phyloP scores from a whole-genome alignment of 1,140 invertebrate species.

The Diorhabda sublineata region DNA sequence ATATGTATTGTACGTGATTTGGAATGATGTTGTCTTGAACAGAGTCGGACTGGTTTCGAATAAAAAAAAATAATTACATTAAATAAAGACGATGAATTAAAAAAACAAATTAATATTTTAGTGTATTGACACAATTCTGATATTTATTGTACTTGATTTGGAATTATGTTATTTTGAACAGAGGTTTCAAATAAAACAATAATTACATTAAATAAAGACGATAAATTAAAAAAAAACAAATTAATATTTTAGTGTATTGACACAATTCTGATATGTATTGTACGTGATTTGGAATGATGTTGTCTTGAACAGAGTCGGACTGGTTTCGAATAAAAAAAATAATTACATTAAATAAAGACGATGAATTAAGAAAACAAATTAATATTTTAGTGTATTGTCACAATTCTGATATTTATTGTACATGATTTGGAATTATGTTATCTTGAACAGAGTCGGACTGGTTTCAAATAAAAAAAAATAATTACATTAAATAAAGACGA shows the following conservation, averaged over 20 bases:
- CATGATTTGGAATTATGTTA: too few species aligned
- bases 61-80: neutral
- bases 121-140: conserved; percentile 69
- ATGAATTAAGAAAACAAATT: neutral
- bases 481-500: neutral
- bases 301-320: too few species aligned
- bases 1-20: too few species aligned
- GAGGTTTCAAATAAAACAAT: neutral
- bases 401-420: conserved; percentile 26
- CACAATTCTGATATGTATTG: conserved; percentile 40
- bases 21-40: too few species aligned
- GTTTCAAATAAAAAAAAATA: neutral
- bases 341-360: neutral
- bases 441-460: too few species aligned
- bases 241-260: conserved; percentile 70
- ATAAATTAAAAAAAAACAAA: neutral
- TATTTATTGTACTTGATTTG: too few species aligned
- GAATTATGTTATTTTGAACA: too few species aligned
- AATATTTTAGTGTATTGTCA: conserved; percentile 73
- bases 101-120: conserved; percentile 43
- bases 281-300: too few species aligned
- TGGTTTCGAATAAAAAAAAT: neutral
- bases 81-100: neutral
- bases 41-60: too few species aligned
- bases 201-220: neutral